phyloP scores from a whole-genome alignment of 1,140 invertebrate species.

The Cecropterus lyciades region DNA sequence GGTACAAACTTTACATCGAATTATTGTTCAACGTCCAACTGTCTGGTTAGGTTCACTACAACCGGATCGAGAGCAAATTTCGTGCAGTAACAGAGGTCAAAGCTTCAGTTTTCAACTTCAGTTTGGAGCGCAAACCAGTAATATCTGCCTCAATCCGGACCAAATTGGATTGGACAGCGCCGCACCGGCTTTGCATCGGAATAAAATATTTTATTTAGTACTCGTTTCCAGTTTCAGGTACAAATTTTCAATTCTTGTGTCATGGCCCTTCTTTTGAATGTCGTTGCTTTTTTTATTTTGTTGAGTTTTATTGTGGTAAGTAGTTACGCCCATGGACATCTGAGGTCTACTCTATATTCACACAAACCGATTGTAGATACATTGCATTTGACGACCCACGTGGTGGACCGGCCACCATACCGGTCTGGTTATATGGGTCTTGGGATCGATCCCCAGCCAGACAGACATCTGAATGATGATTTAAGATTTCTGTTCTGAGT shows the following conservation, averaged over 20 bases:
- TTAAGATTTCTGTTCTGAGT: too few species aligned
- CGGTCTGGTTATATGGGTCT: too few species aligned
- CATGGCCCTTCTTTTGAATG: too few species aligned
- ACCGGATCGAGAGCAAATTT: constrained; percentile 22
- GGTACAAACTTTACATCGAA: background rate
- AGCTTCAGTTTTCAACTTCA: constrained; percentile 35
- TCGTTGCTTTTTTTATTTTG: too few species aligned
- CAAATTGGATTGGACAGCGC: constrained; percentile 58
- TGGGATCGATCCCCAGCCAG: too few species aligned
- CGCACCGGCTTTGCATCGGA: constrained; percentile 48
- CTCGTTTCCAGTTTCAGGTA: constrained; percentile 29
- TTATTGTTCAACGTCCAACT: background rate
- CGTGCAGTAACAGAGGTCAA: constrained; percentile 14
- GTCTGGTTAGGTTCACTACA: constrained; percentile 10
- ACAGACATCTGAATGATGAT: too few species aligned
- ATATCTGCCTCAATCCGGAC: constrained; percentile 53
- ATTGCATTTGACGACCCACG: too few species aligned
- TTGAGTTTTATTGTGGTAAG: too few species aligned
- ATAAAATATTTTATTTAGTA: constrained; percentile 50
- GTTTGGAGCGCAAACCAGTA: constrained; percentile 46
- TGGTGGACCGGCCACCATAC: too few species aligned
- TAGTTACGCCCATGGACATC: too few species aligned
- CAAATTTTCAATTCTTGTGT: constrained; percentile 14
- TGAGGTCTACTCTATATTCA: too few species aligned
- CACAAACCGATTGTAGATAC: too few species aligned